Percentiles rank a stretch among this genome's conserved stretches.
These are phyloP conservation scores for Melospiza melodia DNA, from an alignment of 2,113 vertebrate genomes.

Conservation along the genomic window DNA sequence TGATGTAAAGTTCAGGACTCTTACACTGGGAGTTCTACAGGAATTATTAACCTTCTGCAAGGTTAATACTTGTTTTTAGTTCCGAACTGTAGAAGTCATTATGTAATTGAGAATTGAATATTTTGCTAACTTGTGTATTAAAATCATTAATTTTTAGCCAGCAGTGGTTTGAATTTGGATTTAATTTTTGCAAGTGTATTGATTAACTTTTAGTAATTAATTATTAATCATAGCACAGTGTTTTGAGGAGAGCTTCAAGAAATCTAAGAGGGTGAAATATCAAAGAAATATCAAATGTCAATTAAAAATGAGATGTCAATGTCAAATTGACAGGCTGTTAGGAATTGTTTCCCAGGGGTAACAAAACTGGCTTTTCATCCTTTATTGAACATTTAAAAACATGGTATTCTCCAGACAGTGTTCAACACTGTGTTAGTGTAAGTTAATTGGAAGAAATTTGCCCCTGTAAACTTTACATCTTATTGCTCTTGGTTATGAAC, in stretches of 20 bases:
- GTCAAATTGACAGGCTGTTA: neutral
- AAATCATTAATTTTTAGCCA: neutral
- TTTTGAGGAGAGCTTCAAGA: neutral
- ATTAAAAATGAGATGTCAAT: neutral
- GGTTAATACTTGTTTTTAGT: neutral
- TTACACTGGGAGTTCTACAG: neutral
- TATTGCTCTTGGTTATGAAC: neutral
- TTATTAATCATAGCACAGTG: neutral
- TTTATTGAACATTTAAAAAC: neutral
- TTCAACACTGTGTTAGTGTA: neutral
- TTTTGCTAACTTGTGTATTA: neutral
- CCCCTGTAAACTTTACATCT: neutral
- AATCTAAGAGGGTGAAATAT: neutral
- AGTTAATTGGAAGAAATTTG: neutral
- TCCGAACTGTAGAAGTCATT: neutral
- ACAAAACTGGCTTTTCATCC: neutral
- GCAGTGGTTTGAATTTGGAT: neutral
- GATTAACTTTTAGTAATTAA: neutral
- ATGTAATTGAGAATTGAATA: neutral
- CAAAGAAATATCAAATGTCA: neutral
- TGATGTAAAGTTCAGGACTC: neutral
- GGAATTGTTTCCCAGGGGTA: neutral
- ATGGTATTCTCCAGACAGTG: neutral
- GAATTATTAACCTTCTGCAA: neutral
- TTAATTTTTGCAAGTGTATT: neutral